Base-by-base conservation (phyloP, 2,888 invertebrate genomes). In the Lottia gigantea region DNA sequence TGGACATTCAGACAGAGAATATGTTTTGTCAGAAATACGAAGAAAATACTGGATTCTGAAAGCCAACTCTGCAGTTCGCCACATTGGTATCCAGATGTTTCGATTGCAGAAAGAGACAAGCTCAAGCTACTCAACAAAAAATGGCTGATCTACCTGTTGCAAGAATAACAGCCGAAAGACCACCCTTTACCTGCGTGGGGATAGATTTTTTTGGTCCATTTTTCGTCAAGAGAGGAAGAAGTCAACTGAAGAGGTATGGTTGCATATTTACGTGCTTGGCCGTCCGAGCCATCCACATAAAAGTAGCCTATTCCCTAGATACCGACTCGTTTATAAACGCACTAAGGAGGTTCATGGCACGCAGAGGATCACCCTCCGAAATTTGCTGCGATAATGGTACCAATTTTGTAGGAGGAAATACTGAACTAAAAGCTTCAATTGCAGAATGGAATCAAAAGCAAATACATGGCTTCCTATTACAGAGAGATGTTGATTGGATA, bases 361-460 rank as follows among this genome's bases (percentile, higher is more conserved):
- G 71, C 25, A 62, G 74, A 67, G 74, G 72, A 12, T 15, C 8
- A 19, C 74, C 76, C 2, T 49, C 64, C 55, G 70, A 72, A 15
- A 25, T 72, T 2, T 68, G 55, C n/a, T 68, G 68, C 46, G 74
- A 76, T 15, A 76, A 72, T 47, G 72, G 74, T 15, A 72, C 71
- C 11, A 74, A 71, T 64, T 67, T 76, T 16, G 62, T 64, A 8
- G 46, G 46, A 8, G 74, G 71, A 6, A 69, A 74, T 31, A 55
- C 26, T 8, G 74, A 70, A 46, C 47, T 76, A n/a, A 67, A 71
- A 2, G 63, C 67, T 55, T 64, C 66, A 6, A 66, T 76, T 16
- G 46, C 67, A 46, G 16, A 69, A 64, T 74, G 67, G 69, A 74
- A 76, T 49, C 64, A 71, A 55, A 62, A 40, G n/a, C 64, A n/a